Conservation (phyloP, 2,888 invertebrate genomes). For the Nebria salina region DNA sequence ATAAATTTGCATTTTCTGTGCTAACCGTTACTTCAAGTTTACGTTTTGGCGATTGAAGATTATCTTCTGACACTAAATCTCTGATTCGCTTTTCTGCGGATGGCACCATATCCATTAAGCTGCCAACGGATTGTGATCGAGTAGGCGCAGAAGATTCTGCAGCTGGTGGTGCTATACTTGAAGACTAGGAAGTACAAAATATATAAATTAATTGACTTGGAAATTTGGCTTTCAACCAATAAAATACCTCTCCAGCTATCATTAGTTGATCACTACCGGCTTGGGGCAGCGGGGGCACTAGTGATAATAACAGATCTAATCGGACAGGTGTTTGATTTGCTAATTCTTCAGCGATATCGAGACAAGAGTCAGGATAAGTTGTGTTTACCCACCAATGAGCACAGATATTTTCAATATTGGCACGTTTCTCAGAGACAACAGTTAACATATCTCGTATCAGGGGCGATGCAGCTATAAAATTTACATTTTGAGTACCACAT, state of each 20-base stretch:
- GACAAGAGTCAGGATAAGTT: slow-evolving; percentile 81
- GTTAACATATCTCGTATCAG: slow-evolving; percentile 95
- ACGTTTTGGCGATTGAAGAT: slow-evolving; percentile 71
- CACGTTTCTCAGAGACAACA: slow-evolving; percentile 88
- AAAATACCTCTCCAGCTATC: slow-evolving; percentile 66
- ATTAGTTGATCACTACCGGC: slow-evolving; percentile 78
- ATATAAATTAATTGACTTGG: slow-evolving; percentile 8
- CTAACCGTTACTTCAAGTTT: slow-evolving; percentile 81
- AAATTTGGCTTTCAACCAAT: not conserved
- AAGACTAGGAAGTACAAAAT: slow-evolving; percentile 30
- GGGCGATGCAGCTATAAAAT: slow-evolving; percentile 84
- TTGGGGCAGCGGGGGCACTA: slow-evolving; percentile 82
- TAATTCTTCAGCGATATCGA: slow-evolving; percentile 86
- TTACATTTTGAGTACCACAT: not conserved
- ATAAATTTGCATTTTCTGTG: slow-evolving; percentile 68
- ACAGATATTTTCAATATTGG: slow-evolving; percentile 94
- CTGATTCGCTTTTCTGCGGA: slow-evolving; percentile 78
- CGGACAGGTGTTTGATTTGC: slow-evolving; percentile 92
- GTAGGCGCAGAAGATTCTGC: slow-evolving; percentile 60
- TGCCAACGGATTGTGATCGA: slow-evolving; percentile 76
- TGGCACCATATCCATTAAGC: slow-evolving; percentile 77
- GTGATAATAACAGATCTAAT: slow-evolving; percentile 83
- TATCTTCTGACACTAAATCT: slow-evolving; percentile 71
- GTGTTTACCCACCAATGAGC: slow-evolving; percentile 97
- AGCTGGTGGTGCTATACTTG: slow-evolving; percentile 19